Percentiles rank a stretch among this genome's conserved stretches.
Conservation (phyloP, 2,888 invertebrate species). For the Synanthedon vespiformis region DNA sequence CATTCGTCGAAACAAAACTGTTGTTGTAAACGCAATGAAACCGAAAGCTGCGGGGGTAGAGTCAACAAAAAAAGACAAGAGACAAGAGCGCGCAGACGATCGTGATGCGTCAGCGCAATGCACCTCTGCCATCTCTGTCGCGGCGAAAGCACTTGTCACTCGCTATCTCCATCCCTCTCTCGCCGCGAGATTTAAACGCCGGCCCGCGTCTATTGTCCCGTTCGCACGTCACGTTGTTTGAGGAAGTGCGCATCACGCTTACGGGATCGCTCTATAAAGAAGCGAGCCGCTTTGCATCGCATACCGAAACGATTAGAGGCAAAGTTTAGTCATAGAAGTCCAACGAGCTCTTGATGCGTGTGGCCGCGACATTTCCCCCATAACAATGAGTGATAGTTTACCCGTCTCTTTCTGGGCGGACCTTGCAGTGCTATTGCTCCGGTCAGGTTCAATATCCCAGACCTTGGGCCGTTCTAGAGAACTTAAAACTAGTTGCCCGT, state of each 20-base stretch:
- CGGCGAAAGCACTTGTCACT: constrained; percentile 34
- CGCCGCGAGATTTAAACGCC: constrained; percentile 1
- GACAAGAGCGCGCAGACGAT: constrained; percentile 43
- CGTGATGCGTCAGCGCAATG: constrained; percentile 62
- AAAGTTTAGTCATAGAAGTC: constrained; percentile 38
- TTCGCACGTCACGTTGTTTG: constrained; percentile 31
- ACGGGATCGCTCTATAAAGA: constrained; percentile 34
- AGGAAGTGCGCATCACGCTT: constrained; percentile 50
- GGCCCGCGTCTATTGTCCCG: constrained; percentile 11
- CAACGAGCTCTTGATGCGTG: constrained; percentile 39
- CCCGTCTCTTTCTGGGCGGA: constrained; percentile 59
- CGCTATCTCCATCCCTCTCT: constrained; percentile 24
- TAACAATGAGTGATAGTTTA: constrained; percentile 66
- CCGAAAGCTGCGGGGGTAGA: constrained; percentile 44
- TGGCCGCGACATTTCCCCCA: constrained; percentile 61
- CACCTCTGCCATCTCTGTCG: constrained; percentile 43
- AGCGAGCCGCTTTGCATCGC: constrained; percentile 47
- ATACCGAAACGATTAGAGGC: constrained; percentile 42
- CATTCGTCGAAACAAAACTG: constrained; percentile 35
- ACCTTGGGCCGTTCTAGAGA: constrained; percentile 61
- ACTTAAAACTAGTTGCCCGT: constrained; percentile 56
- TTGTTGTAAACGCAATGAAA: constrained; percentile 37
- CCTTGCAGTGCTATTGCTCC: constrained; percentile 58
- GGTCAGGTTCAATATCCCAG: constrained; percentile 68
- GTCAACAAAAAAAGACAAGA: constrained; percentile 44